These are phyloP conservation scores for Lepidostoma basale DNA, from an alignment of 1,140 invertebrate genomes.

Conservation along the genomic window DNA sequence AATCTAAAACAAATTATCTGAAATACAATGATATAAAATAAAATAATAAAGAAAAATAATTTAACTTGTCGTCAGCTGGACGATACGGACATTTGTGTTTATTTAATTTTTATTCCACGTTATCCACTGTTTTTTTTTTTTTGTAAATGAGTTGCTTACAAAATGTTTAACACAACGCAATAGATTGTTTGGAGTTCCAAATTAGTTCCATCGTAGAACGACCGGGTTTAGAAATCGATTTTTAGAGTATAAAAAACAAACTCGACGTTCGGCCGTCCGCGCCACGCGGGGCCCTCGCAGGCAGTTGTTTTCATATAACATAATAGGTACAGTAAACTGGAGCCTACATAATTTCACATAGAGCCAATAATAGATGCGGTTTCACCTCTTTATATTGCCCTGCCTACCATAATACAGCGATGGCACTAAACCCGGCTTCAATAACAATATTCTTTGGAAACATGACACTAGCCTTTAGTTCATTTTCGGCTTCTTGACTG, in stretches of 20 bases:
- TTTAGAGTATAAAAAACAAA: not conserved
- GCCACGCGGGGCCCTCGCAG: not conserved
- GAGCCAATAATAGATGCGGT: slow-evolving; percentile 47
- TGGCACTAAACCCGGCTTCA: slow-evolving; percentile 42
- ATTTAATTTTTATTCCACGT: no score
- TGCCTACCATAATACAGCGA: slow-evolving; percentile 43
- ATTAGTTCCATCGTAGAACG: not conserved
- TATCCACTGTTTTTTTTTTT: no score
- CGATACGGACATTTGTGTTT: no score
- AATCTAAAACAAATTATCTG: no score
- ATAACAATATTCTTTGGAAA: slow-evolving; percentile 40
- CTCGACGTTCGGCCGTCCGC: slow-evolving; percentile 26
- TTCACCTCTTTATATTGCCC: slow-evolving; percentile 47
- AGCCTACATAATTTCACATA: slow-evolving; percentile 47
- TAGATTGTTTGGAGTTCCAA: not conserved
- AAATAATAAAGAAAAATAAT: no score
- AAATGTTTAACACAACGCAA: not conserved
- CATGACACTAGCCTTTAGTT: slow-evolving; percentile 40
- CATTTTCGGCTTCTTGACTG: slow-evolving; percentile 41
- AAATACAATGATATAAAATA: no score
- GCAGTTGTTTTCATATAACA: slow-evolving; percentile 31
- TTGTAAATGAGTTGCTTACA: not conserved
- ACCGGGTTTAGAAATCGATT: not conserved
- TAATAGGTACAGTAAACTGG: slow-evolving; percentile 45
- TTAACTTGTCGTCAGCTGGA: no score